A percentile compares a stretch with the other conserved stretches of the same genome.
These are phyloP conservation scores for Etheostoma spectabile DNA, from an alignment of 2,113 vertebrate species.

Conservation along the genomic window DNA sequence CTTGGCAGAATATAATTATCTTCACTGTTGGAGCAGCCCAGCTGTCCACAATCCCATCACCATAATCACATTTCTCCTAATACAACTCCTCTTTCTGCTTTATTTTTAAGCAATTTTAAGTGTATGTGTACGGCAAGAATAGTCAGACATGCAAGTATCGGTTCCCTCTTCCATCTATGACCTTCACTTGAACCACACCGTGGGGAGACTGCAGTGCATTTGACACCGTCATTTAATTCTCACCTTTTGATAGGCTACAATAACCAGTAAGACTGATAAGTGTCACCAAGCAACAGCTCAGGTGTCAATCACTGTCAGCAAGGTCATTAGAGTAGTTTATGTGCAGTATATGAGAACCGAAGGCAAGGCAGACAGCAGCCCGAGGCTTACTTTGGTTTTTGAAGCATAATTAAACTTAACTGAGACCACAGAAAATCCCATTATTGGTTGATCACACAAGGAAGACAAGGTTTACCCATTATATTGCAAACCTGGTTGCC, in stretches of 20 bases:
- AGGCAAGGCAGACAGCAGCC: background rate
- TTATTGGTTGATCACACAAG: background rate
- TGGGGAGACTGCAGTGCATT: conserved; percentile 28
- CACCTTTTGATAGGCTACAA: conserved; percentile 32
- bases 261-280: conserved; percentile 21
- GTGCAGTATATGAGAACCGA: conserved; percentile 2
- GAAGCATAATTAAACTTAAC: background rate
- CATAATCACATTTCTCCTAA: conserved; percentile 38
- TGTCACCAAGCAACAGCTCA: conserved; percentile 31
- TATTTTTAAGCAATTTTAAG: background rate
- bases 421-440: background rate
- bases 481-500: no score
- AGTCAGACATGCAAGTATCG: conserved; percentile 17
- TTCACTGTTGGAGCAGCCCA: conserved; percentile 18
- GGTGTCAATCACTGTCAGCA: conserved; percentile 45
- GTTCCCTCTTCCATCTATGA: background rate
- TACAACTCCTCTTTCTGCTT: background rate
- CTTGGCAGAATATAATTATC: conserved; percentile 42
- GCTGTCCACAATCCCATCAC: conserved; percentile 25
- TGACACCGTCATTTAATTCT: conserved; percentile 40
- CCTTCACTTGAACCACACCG: conserved; percentile 50
- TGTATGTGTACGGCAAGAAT: background rate
- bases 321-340: conserved; percentile 34
- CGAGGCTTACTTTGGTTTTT: background rate
- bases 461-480: background rate